Evolutionary conservation across 2,888 invertebrate species (phyloP).

Genomic region (Drepanosiphum platanoidis): DNA sequence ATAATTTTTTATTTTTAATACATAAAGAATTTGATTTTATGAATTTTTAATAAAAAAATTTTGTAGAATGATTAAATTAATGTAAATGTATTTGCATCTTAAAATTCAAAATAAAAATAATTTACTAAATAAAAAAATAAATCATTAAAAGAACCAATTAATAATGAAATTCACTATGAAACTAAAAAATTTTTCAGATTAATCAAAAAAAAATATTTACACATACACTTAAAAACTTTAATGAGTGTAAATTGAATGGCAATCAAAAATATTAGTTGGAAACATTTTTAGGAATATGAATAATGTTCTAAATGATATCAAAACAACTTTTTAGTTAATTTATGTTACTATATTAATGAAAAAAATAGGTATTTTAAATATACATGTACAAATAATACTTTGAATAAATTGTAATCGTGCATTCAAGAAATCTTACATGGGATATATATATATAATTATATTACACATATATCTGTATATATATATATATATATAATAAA

Average conservation of each 20-base stretch:
- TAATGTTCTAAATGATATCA: slow-evolving; percentile 19
- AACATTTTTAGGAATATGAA: background rate
- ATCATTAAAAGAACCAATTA: too few relatives aligned
- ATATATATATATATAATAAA: slow-evolving; percentile 10
- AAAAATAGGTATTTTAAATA: slow-evolving; percentile 29
- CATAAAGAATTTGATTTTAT: background rate
- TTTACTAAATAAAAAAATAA: too few relatives aligned
- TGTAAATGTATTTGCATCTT: background rate
- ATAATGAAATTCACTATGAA: background rate
- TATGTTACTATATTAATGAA: slow-evolving; percentile 36
- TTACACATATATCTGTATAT: too few relatives aligned
- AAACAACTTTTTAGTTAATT: slow-evolving; percentile 19
- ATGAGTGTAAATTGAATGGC: background rate
- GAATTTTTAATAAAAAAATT: background rate
- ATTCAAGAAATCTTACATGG: slow-evolving; percentile 33
- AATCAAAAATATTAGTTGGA: background rate
- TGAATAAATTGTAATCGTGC: slow-evolving; percentile 5
- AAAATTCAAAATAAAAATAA: background rate
- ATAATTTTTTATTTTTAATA: too few relatives aligned
- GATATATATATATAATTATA: too few relatives aligned
- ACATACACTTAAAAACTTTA: background rate
- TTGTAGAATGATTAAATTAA: background rate
- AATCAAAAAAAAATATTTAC: background rate
- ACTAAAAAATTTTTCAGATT: background rate
- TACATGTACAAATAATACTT: slow-evolving; percentile 36